Evolutionary conservation across 2,113 vertebrate species (phyloP).

Genomic region (Gobiocypris rarus): DNA sequence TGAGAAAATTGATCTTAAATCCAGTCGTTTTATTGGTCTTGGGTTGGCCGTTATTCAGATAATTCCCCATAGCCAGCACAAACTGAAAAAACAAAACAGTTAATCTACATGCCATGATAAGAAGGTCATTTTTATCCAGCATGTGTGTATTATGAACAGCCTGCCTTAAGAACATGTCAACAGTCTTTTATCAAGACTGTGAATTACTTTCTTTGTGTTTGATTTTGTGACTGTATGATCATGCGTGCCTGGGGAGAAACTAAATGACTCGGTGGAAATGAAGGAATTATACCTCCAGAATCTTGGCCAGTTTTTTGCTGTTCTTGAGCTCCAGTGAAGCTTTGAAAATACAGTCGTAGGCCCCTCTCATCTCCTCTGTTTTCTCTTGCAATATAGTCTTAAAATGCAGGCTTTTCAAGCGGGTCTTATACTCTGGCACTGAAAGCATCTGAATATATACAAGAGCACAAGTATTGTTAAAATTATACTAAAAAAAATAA

Average conservation of each 20-base stretch:
- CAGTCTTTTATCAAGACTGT: not conserved
- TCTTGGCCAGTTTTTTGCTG: conserved; percentile 98
- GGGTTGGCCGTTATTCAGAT: conserved; percentile 94
- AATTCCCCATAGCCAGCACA: conserved; percentile 98
- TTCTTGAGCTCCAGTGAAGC: conserved; percentile 91
- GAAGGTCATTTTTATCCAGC: not conserved
- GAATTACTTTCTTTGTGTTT: not conserved
- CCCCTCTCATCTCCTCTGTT: conserved; percentile 90
- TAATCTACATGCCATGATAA: not conserved
- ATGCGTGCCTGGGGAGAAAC: not conserved
- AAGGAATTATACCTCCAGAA: conserved; percentile 85
- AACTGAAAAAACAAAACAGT: conserved; percentile 78
- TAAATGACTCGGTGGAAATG: not conserved
- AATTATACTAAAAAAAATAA: not conserved
- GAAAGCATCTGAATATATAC: conserved; percentile 81
- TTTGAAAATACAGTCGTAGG: conserved; percentile 88
- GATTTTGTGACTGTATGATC: not conserved
- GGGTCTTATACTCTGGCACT: conserved; percentile 91
- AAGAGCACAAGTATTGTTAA: not conserved
- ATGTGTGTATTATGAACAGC: not conserved
- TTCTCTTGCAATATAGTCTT: conserved; percentile 94
- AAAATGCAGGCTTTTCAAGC: conserved; percentile 91
- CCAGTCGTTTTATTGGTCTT: conserved; percentile 92
- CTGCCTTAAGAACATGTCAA: not conserved
- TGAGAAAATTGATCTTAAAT: conserved; percentile 99